Base-by-base conservation (phyloP, 2,888 invertebrate genomes). In the Synanthedon tipuliformis region DNA sequence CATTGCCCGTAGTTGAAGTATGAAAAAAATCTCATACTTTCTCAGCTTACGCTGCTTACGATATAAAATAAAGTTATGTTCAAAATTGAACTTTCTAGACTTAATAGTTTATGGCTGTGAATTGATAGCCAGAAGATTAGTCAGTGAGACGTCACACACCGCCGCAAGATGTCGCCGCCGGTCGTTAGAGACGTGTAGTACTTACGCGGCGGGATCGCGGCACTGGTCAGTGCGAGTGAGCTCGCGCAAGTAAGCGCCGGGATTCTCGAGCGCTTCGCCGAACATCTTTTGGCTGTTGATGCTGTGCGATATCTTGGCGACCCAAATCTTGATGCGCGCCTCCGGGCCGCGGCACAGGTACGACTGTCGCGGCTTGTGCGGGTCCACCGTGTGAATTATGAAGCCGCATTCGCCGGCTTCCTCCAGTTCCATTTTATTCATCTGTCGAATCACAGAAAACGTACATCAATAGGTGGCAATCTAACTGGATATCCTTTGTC, bases 251-350 rank as follows among this genome's bases (percentile, higher is more conserved):
- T 83, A 84, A 0, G 81, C 82, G 57, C 96, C 95, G 40, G 99
- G 99, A 83, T 96, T 97, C 88, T 98, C 97, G 64, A 99, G 93
- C 66, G 96, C 96, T 80, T 94, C 94, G 61, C 98, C 92, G 83
- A 99, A 96, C 84, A 95, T 95, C 71, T 92, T 92, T 88, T 99
- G 99, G 65, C 94, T 95, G 78, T 98, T 95, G 55, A 98, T 90
- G 64, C 98, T 96, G 69, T 92, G 91, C 61, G 92, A 91, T 60
- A 99, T 92, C 54, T 93, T 94, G 52, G 92, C 88, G 60, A 95
- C 88, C 98, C 98, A 98, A 71, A 94, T 93, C 65, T 93, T 92
- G 62, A 92, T 90, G 59, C 95, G 94, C 40, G 90, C 88, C 48
- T 91, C 91, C 7, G 90, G 81, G 1, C 95, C 93, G 71, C 93